Conservation (phyloP, 37 sponge, comb jelly and placozoan genomes). For the Tethya wilhelma region DNA sequence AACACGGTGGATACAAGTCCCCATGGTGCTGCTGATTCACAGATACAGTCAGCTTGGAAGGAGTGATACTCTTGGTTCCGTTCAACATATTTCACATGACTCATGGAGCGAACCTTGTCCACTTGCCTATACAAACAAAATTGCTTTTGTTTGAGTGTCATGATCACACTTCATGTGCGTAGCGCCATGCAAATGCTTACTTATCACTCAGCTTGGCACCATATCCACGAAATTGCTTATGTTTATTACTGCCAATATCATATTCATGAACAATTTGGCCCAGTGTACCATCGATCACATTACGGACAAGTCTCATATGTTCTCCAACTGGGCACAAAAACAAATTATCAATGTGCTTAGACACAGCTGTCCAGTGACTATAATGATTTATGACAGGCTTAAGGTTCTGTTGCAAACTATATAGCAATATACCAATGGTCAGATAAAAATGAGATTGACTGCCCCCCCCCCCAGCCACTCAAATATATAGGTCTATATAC, state of each 20-base stretch:
- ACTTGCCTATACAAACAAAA: slow-evolving; percentile 9
- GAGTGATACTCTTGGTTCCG: slow-evolving; percentile 16
- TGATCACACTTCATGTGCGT: not conserved
- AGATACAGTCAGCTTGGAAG: slow-evolving; percentile 15
- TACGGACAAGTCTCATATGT: slow-evolving; percentile 5
- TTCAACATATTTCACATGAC: slow-evolving; percentile 46
- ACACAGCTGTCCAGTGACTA: too few species aligned
- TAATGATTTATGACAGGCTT: too few species aligned
- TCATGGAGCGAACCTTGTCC: slow-evolving; percentile 34
- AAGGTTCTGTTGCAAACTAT: too few species aligned
- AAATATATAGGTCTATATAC: too few species aligned
- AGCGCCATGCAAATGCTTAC: not conserved
- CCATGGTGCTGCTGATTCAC: slow-evolving; percentile 31
- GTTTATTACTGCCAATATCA: not conserved
- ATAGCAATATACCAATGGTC: not conserved
- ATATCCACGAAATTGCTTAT: slow-evolving; percentile 40
- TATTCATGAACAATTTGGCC: slow-evolving; percentile 7
- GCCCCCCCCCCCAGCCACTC: too few species aligned
- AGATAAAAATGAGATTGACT: not conserved
- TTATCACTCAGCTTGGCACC: slow-evolving; percentile 40
- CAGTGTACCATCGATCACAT: not conserved
- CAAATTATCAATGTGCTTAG: not conserved
- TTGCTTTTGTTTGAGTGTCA: too few species aligned
- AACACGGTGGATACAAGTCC: slow-evolving; percentile 40
- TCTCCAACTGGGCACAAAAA: slow-evolving; percentile 1